Percentiles rank a stretch among this genome's conserved stretches.
phyloP scores from a whole-genome alignment of 2,797 vertebrate species.

The Enoplosus armatus region DNA sequence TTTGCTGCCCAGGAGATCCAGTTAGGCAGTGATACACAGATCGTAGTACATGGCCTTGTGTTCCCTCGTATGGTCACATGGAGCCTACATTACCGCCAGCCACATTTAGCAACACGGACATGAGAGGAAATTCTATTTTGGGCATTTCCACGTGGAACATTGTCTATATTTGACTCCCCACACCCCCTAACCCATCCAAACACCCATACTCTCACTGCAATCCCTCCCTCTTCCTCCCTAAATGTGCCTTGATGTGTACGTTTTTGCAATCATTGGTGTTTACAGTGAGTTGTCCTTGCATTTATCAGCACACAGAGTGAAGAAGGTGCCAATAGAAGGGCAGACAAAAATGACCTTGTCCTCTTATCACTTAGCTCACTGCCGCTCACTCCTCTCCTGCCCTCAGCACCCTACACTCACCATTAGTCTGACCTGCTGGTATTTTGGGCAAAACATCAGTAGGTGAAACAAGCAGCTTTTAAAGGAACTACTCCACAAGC shows the following conservation, averaged over 20 bases:
- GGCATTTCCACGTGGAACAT: slow-evolving; percentile 4
- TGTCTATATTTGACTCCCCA: slow-evolving; percentile 16
- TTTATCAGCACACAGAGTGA: slow-evolving; percentile 11
- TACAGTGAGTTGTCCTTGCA: slow-evolving; percentile 35
- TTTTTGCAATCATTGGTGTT: slow-evolving; percentile 1
- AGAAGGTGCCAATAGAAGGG: slow-evolving; percentile 15
- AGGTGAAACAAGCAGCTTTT: not conserved
- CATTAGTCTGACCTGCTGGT: not conserved
- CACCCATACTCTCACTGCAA: not conserved
- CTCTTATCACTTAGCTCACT: slow-evolving; percentile 10
- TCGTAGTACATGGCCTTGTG: slow-evolving; percentile 43
- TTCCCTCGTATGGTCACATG: slow-evolving; percentile 15
- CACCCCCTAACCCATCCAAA: not conserved
- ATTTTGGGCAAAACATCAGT: not conserved
- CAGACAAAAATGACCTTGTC: slow-evolving; percentile 27
- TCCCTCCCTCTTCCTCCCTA: not conserved
- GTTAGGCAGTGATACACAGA: slow-evolving; percentile 34
- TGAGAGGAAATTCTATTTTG: slow-evolving; percentile 38
- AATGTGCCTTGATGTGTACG: not conserved
- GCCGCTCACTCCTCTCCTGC: not conserved
- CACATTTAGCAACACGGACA: slow-evolving; percentile 41
- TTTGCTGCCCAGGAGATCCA: slow-evolving; percentile 13
- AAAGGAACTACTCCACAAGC: not conserved
- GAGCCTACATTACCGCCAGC: not conserved
- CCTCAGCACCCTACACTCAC: not conserved